These are phyloP conservation scores for Chiridota heheva DNA, from an alignment of 35 echinoderm and acorn worm genomes.

Conservation along the genomic window DNA sequence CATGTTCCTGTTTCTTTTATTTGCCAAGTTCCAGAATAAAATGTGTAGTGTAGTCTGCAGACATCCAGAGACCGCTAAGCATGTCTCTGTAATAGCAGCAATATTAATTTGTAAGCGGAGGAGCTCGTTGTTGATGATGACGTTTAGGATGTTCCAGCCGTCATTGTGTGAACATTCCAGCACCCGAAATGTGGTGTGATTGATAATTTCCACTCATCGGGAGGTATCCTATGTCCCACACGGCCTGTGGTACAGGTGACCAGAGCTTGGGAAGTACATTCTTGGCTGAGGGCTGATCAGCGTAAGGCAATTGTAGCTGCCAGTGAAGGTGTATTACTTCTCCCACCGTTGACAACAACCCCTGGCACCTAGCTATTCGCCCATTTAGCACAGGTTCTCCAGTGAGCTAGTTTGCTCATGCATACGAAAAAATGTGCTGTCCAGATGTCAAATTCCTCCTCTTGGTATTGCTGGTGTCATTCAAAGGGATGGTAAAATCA, in stretches of 20 bases:
- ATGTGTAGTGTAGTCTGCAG: not conserved
- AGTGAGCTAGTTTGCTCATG: no score
- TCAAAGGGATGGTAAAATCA: no score
- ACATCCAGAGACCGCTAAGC: conserved; percentile 3
- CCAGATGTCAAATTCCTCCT: no score
- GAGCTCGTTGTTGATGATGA: not conserved
- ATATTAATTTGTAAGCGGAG: conserved; percentile 22
- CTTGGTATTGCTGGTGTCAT: no score
- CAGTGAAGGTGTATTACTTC: no score
- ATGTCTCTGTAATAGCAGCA: conserved; percentile 25
- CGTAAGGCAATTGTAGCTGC: not conserved
- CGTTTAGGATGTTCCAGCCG: not conserved
- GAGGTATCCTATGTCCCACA: no score
- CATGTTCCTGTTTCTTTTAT: not conserved
- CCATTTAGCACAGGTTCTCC: not conserved
- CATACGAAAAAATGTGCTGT: no score
- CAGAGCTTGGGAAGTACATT: not conserved
- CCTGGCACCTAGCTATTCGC: not conserved
- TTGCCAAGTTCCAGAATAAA: not conserved
- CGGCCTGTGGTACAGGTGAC: not conserved
- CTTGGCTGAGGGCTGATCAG: not conserved
- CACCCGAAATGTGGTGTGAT: not conserved
- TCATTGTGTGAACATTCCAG: conserved; percentile 22
- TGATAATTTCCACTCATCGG: no score
- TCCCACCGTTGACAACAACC: not conserved